Conservation (phyloP, 2,797 vertebrate genomes). For the Pseudocheirus occidentalis region DNA sequence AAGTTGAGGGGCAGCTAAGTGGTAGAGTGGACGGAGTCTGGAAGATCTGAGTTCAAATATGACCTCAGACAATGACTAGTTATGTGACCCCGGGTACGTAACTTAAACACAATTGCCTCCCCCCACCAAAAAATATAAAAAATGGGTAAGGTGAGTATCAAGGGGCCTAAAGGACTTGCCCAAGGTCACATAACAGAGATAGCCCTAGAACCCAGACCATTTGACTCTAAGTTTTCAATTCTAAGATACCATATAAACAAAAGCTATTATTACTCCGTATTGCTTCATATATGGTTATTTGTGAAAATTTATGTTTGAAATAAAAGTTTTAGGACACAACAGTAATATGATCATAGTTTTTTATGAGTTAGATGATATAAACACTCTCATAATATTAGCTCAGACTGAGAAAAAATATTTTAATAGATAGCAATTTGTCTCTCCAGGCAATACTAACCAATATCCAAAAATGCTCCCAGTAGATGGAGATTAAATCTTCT, state of each 20-base stretch:
- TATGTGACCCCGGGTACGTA: not conserved
- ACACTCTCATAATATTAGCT: not conserved
- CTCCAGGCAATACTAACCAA: not conserved
- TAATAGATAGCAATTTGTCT: not conserved
- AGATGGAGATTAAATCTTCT: slow-evolving; percentile 3
- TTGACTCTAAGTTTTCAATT: not conserved
- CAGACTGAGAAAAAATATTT: slow-evolving; percentile 30
- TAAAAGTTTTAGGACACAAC: not conserved
- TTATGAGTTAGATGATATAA: slow-evolving; percentile 13
- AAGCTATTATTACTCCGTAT: not conserved
- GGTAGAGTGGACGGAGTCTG: not conserved
- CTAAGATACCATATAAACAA: not conserved
- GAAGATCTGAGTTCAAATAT: not conserved
- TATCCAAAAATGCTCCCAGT: not conserved
- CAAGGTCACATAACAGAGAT: not conserved
- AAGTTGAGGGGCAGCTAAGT: not conserved
- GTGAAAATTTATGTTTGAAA: slow-evolving; percentile 17
- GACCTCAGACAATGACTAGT: not conserved
- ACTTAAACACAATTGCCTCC: not conserved
- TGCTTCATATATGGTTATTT: not conserved
- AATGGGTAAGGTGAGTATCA: not conserved
- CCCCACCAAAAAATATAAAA: not conserved
- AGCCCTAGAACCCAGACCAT: not conserved
- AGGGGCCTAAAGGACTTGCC: not conserved
- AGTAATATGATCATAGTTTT: not conserved